Percentiles rank a stretch among this genome's conserved stretches.
phyloP scores from a whole-genome alignment of 2,888 invertebrate genomes.

The Zele albiditarsus region DNA sequence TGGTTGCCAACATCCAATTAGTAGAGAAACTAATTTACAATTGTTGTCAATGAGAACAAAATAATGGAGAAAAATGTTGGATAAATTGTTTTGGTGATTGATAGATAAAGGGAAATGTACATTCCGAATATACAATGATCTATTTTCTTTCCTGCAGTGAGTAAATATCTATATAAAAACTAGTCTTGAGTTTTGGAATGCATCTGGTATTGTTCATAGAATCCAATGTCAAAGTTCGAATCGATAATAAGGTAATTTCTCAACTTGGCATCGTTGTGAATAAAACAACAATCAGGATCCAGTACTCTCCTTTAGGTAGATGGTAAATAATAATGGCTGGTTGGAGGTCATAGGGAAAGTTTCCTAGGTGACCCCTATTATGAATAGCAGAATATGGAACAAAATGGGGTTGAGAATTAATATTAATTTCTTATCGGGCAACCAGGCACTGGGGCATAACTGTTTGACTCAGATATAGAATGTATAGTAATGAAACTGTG shows the following conservation, averaged over 20 bases:
- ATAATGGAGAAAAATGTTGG: no score
- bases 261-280: constrained; percentile 45
- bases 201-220: constrained; percentile 30
- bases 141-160: no score
- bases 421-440: not conserved
- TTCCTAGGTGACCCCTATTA: not conserved
- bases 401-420: not conserved
- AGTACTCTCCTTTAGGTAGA: no score
- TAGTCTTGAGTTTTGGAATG: constrained; percentile 41
- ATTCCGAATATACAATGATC: no score
- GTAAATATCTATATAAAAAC: not conserved
- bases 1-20: no score
- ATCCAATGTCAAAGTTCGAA: constrained; percentile 57
- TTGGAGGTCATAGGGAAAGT: not conserved
- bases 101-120: no score
- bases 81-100: no score
- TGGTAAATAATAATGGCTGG: not conserved
- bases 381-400: constrained; percentile 5
- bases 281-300: constrained; percentile 1
- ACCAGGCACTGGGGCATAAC: not conserved
- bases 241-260: constrained; percentile 53
- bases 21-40: no score
- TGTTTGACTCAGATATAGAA: not conserved
- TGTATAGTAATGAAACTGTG: no score
- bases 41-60: no score